These are phyloP conservation scores for Alectura lathami DNA, from an alignment of 2,113 vertebrate species.

Conservation along the genomic window DNA sequence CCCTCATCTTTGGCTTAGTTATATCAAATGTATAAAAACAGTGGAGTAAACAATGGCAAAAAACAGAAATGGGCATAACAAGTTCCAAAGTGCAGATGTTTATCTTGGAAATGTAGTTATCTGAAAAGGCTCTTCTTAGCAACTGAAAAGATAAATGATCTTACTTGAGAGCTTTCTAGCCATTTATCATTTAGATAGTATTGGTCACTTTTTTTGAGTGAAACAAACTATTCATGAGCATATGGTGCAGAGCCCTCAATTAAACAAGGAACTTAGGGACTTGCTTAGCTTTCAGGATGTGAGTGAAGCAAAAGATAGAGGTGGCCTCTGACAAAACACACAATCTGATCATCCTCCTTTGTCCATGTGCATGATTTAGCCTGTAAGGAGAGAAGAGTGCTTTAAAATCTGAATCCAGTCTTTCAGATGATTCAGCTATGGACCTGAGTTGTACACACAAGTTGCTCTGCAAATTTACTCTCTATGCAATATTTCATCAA, in stretches of 20 bases:
- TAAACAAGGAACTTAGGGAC: slow-evolving; percentile 14
- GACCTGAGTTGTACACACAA: neutral
- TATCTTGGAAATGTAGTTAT: neutral
- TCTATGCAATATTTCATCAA: neutral
- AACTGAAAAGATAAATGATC: slow-evolving; percentile 33
- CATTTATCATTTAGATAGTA: slow-evolving; percentile 45
- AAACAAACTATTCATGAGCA: slow-evolving; percentile 28
- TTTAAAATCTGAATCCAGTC: neutral
- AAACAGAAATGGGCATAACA: neutral
- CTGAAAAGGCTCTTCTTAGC: neutral
- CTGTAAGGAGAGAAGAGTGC: neutral
- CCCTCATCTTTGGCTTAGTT: neutral
- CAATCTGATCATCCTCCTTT: neutral
- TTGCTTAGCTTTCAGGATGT: slow-evolving; percentile 21
- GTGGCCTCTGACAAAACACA: neutral
- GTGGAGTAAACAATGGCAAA: neutral
- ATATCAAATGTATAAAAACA: neutral
- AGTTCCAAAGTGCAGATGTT: neutral
- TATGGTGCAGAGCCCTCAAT: slow-evolving; percentile 7
- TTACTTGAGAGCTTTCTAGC: neutral
- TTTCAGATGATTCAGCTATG: neutral
- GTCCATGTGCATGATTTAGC: neutral
- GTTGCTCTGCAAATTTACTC: neutral
- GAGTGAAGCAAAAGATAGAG: neutral
- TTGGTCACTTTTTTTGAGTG: slow-evolving; percentile 36